Evolutionary conservation across 2,888 invertebrate genomes (phyloP).

Genomic region (Nomada flava): DNA sequence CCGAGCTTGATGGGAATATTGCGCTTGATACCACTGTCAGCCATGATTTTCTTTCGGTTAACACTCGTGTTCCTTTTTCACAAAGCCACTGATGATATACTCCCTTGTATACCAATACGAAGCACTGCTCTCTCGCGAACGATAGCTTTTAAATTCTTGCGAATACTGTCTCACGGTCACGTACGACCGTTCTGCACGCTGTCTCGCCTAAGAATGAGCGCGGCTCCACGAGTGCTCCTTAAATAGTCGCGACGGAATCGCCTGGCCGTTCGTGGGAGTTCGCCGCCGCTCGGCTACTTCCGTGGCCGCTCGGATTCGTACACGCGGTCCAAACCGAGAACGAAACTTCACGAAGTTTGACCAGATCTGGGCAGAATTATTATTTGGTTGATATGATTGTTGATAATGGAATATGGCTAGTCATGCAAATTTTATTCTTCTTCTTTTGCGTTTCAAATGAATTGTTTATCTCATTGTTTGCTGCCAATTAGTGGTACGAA

Average conservation of each 20-base stretch:
- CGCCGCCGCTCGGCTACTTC: slow-evolving; percentile 60
- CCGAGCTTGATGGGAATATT: slow-evolving; percentile 97
- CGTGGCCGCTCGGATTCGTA: slow-evolving; percentile 33
- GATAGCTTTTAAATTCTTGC: slow-evolving; percentile 10
- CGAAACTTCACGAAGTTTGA: slow-evolving; percentile 40
- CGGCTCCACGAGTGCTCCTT: slow-evolving; percentile 79
- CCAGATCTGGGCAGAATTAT: slow-evolving; percentile 25
- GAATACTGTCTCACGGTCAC: slow-evolving; percentile 19
- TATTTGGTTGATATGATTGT: not conserved
- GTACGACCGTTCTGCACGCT: slow-evolving; percentile 39
- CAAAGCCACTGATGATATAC: slow-evolving; percentile 43
- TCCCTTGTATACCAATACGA: slow-evolving; percentile 23
- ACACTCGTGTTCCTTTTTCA: slow-evolving; percentile 55
- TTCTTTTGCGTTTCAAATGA: too few species aligned
- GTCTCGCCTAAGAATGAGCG: slow-evolving; percentile 78
- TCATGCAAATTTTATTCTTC: too few species aligned
- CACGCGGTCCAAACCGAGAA: slow-evolving; percentile 52
- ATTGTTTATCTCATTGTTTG: too few species aligned
- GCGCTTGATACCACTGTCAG: slow-evolving; percentile 93
- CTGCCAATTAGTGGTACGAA: too few species aligned
- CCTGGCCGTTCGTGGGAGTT: slow-evolving; percentile 68
- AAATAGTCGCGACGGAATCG: slow-evolving; percentile 77
- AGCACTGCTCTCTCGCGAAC: slow-evolving; percentile 46
- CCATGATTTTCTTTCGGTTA: slow-evolving; percentile 86
- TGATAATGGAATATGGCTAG: not conserved